Base-by-base conservation (phyloP, 2,113 vertebrate genomes). In the Passer domesticus region DNA sequence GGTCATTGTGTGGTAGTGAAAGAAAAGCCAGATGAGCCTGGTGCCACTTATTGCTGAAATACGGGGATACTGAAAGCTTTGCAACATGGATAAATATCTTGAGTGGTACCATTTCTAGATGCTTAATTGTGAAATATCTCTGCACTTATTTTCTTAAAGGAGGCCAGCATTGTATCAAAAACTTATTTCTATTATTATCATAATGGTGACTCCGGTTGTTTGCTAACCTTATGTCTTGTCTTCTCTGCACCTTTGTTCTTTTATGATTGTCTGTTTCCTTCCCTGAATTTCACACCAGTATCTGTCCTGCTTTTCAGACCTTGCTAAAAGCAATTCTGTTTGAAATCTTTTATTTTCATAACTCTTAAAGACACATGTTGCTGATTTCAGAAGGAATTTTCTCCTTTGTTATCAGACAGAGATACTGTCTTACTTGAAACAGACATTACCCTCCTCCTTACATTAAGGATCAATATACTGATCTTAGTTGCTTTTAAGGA, bases 301-400 rank as follows among this genome's bases (percentile, higher is more conserved):
- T 28, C 28, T 52, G 20, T 39, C 23, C 55, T 33, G 15, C 25
- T 75, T 80, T 79, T 83, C 37, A 83, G 37, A 39, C 35, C 6
- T 68, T 85, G 16, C 19, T 15, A 58, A 67, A 73, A 70, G 0
- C 23, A 75, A 49, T 52, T 11, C 11, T 44, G 5, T 70, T 83
- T 89, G 28, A 53, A 82, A 63, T 39, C 70, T 52, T 62, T 74
- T 87, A 73, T 69, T 84, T 47, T 10, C 6, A 62, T 14, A 62
- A 23, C 16, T 43, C 43, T 90, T 30, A 6, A 35, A 74, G 66
- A 24, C 2, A 14, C 0, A 0, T 27, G 6, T 17, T 30, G 3
- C 20, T 69, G 27, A 52, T 35, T 64, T 77, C 60, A 69, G 5
- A 52, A 50, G 3, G 22, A 23, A 16, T 49, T 73, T 58, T 63